Conservation (phyloP, 2,888 invertebrate species). For the Thera obeliscata region DNA sequence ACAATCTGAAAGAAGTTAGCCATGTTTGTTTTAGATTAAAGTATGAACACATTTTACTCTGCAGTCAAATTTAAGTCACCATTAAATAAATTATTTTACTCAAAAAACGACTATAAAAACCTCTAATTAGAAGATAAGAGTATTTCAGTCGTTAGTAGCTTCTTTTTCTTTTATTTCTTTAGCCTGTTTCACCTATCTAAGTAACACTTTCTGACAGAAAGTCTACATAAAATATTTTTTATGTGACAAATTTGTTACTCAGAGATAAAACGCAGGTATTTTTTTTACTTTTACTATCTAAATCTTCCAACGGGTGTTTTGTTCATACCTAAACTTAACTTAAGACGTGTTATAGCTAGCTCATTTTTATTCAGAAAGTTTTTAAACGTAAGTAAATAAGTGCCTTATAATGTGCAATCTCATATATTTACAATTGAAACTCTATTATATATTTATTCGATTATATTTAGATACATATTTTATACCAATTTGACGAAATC, state of each 20-base stretch:
- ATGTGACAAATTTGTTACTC: no score
- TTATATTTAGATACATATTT: constrained; percentile 23
- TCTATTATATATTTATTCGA: constrained; percentile 14
- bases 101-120: no score
- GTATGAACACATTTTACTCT: not conserved
- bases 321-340: constrained; percentile 5
- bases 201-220: no score
- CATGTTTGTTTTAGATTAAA: not conserved
- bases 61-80: not conserved
- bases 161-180: not conserved
- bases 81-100: not conserved
- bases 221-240: no score
- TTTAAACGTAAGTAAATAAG: constrained; percentile 30
- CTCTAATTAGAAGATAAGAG: not conserved
- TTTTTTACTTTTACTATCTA: not conserved
- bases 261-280: not conserved
- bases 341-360: constrained; percentile 11
- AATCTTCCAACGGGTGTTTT: not conserved
- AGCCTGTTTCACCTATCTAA: no score
- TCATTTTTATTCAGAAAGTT: constrained; percentile 17
- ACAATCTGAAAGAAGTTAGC: constrained; percentile 1
- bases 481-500: constrained; percentile 23
- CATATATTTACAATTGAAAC: constrained; percentile 30
- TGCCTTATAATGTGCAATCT: constrained; percentile 49
- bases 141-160: not conserved